These are phyloP conservation scores for Chymomyza caudatula DNA, from an alignment of 2,888 invertebrate species.

Conservation along the genomic window DNA sequence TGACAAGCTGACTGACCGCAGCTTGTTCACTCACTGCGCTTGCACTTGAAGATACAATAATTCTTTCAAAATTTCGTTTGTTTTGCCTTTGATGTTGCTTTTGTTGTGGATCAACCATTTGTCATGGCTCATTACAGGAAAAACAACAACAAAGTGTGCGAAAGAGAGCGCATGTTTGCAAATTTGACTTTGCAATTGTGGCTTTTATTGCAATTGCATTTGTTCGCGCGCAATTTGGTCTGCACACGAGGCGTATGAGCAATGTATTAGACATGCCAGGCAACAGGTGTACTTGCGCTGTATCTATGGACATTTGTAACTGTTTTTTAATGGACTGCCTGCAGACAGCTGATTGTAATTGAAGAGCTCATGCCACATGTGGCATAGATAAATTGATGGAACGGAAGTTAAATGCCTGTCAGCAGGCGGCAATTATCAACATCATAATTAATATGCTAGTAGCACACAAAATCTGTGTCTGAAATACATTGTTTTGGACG, in stretches of 20 bases:
- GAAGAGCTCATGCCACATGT: neutral
- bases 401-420: neutral
- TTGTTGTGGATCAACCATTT: neutral
- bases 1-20: constrained; percentile 10
- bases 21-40: constrained; percentile 23
- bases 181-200: constrained; percentile 10
- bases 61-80: constrained; percentile 1
- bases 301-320: neutral
- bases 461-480: neutral
- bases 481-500: neutral
- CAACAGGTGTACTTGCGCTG: constrained; percentile 27
- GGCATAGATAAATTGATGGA: constrained; percentile 3
- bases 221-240: constrained; percentile 12
- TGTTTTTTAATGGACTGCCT: neutral
- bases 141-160: neutral
- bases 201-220: constrained; percentile 26
- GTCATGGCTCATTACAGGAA: neutral
- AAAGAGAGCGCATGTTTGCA: neutral
- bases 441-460: neutral
- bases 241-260: constrained; percentile 23
- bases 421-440: neutral
- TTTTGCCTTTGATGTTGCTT: neutral
- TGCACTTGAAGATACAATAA: neutral
- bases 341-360: neutral
- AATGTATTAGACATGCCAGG: constrained; percentile 8